phyloP scores from a whole-genome alignment of 2,113 vertebrate species.

The Picathartes gymnocephalus region DNA sequence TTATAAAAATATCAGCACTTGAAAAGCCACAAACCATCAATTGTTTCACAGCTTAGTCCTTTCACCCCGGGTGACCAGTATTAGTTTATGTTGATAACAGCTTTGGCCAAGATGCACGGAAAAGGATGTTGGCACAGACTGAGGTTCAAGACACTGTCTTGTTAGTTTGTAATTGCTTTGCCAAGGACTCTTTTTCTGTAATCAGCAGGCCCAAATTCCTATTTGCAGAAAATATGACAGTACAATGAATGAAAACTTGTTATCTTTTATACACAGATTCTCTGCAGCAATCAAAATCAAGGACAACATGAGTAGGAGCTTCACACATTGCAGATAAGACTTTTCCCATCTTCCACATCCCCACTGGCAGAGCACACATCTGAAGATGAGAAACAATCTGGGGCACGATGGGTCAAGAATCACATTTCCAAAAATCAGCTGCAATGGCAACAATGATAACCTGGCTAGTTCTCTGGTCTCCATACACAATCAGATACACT shows the following conservation, averaged over 20 bases:
- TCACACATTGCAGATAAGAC: accelerated
- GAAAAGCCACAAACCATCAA: not conserved
- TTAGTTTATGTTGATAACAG: not conserved
- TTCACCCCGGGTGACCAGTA: not conserved
- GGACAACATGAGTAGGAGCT: not conserved
- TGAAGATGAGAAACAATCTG: not conserved
- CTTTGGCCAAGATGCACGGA: not conserved
- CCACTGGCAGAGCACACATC: not conserved
- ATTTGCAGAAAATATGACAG: not conserved
- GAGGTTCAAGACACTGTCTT: not conserved
- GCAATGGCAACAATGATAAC: not conserved
- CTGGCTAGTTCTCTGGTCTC: not conserved
- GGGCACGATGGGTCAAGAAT: not conserved
- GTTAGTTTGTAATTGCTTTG: not conserved
- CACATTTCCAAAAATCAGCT: not conserved
- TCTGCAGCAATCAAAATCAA: not conserved
- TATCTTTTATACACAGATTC: not conserved
- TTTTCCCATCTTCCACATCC: not conserved
- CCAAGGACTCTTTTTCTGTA: not conserved
- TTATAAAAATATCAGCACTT: not conserved
- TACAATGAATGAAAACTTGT: not conserved
- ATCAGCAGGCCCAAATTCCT: not conserved
- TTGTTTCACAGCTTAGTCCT: not conserved
- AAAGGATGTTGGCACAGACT: not conserved
- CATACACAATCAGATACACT: not conserved